phyloP scores from a whole-genome alignment of 1,140 invertebrate genomes.

The Leptopilina boulardi region DNA sequence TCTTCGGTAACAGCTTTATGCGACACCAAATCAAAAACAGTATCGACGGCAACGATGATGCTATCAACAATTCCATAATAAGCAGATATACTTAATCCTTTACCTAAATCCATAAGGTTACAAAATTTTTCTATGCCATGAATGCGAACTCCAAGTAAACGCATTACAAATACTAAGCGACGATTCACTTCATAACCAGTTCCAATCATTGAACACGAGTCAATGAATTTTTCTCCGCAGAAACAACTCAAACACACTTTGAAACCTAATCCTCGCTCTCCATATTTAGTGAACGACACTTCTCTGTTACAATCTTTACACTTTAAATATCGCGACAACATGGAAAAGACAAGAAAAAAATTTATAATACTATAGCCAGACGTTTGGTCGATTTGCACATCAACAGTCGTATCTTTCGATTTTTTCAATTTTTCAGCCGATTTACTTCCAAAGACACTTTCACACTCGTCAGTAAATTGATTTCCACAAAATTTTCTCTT shows the following conservation, averaged over 20 bases:
- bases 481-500: too few relatives aligned
- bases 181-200: constrained; percentile 56
- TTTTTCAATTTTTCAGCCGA: constrained; percentile 38
- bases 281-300: constrained; percentile 47
- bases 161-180: constrained; percentile 50
- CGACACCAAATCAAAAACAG: too few relatives aligned
- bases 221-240: constrained; percentile 47
- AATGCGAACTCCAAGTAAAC: too few relatives aligned
- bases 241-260: constrained; percentile 46
- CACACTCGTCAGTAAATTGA: too few relatives aligned
- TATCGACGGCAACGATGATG: too few relatives aligned
- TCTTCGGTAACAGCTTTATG: too few relatives aligned
- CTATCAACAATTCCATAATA: too few relatives aligned
- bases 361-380: constrained; percentile 40
- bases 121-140: too few relatives aligned
- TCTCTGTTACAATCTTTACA: constrained; percentile 49
- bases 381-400: constrained; percentile 40
- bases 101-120: too few relatives aligned
- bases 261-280: constrained; percentile 48
- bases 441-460: background rate
- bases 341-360: constrained; percentile 44
- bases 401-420: constrained; percentile 37
- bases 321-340: constrained; percentile 41
- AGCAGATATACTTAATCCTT: too few relatives aligned
- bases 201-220: constrained; percentile 45